phyloP scores from a whole-genome alignment of 2,888 invertebrate genomes.

The Vesta saturnalis region DNA sequence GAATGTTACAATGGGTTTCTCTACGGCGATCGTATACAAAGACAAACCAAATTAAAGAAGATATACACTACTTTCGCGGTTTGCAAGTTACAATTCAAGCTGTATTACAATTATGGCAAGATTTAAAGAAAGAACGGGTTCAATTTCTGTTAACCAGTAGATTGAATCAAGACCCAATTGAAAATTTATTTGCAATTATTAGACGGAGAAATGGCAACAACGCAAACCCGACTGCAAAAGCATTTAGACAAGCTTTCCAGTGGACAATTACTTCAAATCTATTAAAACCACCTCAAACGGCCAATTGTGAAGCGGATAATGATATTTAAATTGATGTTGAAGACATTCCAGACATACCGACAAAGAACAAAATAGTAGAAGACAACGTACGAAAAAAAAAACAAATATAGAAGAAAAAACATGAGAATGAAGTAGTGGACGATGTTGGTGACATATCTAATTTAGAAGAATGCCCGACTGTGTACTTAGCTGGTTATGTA shows the following conservation, averaged over 20 bases:
- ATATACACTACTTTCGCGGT: not conserved
- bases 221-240: not conserved
- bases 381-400: not conserved
- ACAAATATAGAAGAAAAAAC: not conserved
- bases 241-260: constrained; percentile 3
- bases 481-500: too few species aligned
- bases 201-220: not conserved
- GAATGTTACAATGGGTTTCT: not conserved
- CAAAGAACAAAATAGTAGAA: not conserved
- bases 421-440: constrained; percentile 3
- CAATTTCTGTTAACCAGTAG: not conserved
- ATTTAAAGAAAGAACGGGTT: not conserved
- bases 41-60: not conserved
- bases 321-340: not conserved
- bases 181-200: constrained; percentile 5
- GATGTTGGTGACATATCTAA: constrained; percentile 2
- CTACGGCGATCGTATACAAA: not conserved
- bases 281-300: constrained; percentile 2
- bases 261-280: constrained; percentile 1
- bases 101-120: not conserved
- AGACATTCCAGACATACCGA: constrained; percentile 3
- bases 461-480: not conserved
- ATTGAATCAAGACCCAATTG: not conserved
- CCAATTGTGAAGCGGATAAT: not conserved
- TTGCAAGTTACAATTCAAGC: not conserved